Base-by-base conservation (phyloP, 2,888 invertebrate species). In the Napeogenes sylphis region DNA sequence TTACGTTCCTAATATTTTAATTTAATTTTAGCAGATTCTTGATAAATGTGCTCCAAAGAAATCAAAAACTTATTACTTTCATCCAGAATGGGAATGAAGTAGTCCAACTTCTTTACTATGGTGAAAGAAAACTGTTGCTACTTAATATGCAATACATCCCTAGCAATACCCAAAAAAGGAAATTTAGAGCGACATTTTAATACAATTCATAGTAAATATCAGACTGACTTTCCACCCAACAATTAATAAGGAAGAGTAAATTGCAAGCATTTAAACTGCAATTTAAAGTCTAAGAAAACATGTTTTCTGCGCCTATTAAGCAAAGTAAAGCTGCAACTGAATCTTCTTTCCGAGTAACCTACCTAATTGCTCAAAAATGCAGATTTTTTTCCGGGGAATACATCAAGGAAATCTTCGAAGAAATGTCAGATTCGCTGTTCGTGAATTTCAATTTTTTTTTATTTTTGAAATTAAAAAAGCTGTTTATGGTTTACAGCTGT, bases 371-470 rank as follows among this genome's bases (percentile, higher is more conserved):
- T 61, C 66, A 69, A 65, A 71, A 68, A 47, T 66, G 66, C 59
- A 70, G 68, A 68, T 65, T 63, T 10, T 64, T 68, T 69, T 60
- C 60, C 47, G 66, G 66, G 55, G 66, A 66, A 68, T 64, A 61
- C 59, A 64, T 68, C 60, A 65, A 70, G n/a, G 70, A 70, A 70
- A 67, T 68, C 56, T 68, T 70, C 61, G 65, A 68, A 68, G 64
- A 45, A 67, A 66, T 68, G 60, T 70, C 69, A 66, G 66, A 70
- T 70, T 71, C 62, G 58, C 61, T 70, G 62, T 71, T 68, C 59
- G 62, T 65, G 8, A 70, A 70, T 71, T 69, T 71, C 60, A 68
- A n/a, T n/a, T n/a, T n/a, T n/a, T n/a, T n/a, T n/a, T n/a, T n/a
- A n/a, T n/a, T n/a, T n/a, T n/a, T n/a, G n/a, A n/a, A 68, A 70